phyloP scores from a whole-genome alignment of 2,888 invertebrate genomes.

The Spisula subtruncata region DNA sequence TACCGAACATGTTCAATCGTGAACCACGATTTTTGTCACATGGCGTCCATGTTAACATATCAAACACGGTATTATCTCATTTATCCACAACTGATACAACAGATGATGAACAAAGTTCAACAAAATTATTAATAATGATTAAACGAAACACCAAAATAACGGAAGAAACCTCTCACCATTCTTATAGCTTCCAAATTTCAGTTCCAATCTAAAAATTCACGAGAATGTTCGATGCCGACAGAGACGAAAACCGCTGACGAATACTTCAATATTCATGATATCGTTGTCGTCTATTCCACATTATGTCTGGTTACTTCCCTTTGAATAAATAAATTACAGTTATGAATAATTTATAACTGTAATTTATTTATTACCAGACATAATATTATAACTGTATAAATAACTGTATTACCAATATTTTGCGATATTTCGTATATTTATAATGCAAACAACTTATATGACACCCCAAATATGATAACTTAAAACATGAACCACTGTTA shows the following conservation, averaged over 20 bases:
- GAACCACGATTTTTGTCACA: slow-evolving; percentile 37
- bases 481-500: too few relatives aligned
- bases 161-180: slow-evolving; percentile 2
- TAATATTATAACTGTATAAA: too few relatives aligned
- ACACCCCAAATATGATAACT: too few relatives aligned
- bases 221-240: slow-evolving; percentile 30
- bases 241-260: slow-evolving; percentile 18
- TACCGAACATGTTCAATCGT: slow-evolving; percentile 42
- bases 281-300: neutral
- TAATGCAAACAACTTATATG: too few relatives aligned
- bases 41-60: slow-evolving; percentile 39
- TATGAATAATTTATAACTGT: neutral
- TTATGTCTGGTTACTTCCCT: neutral
- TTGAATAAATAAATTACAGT: neutral
- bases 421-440: too few relatives aligned
- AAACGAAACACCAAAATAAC: neutral
- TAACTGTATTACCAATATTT: too few relatives aligned
- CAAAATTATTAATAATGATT: neutral
- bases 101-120: neutral
- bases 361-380: too few relatives aligned
- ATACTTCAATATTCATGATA: neutral
- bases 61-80: neutral
- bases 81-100: neutral
- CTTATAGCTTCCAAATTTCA: neutral
- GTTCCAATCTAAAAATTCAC: slow-evolving; percentile 4